These are phyloP conservation scores for Lepisosteus oculatus DNA, from an alignment of 2,113 vertebrate genomes.

Conservation along the genomic window DNA sequence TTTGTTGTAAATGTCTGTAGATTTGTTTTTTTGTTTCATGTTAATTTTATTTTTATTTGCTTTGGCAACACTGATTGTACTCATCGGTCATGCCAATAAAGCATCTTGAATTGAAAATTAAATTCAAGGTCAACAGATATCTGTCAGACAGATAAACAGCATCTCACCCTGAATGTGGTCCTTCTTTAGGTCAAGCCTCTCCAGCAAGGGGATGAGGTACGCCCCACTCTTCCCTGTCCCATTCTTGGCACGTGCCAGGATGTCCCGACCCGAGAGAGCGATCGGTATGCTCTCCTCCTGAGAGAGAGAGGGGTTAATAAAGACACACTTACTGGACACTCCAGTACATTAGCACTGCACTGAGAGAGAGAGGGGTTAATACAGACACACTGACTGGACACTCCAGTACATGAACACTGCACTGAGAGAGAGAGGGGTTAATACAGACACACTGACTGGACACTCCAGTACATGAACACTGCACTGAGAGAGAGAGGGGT, in stretches of 20 bases:
- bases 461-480: neutral
- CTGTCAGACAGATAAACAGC: too few species aligned
- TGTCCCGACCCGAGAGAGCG: slow-evolving; percentile 69
- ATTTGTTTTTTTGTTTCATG: too few species aligned
- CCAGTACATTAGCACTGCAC: neutral
- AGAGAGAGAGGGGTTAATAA: neutral
- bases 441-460: neutral
- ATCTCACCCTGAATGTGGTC: slow-evolving; percentile 63
- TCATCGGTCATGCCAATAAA: too few species aligned
- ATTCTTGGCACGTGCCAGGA: slow-evolving; percentile 70
- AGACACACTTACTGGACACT: neutral
- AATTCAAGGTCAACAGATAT: too few species aligned
- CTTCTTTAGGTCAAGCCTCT: slow-evolving; percentile 74
- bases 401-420: too few species aligned
- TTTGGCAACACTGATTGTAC: too few species aligned
- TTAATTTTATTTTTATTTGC: too few species aligned
- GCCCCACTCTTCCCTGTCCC: slow-evolving; percentile 74
- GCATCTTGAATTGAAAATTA: too few species aligned
- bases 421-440: slow-evolving; percentile 32
- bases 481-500: slow-evolving; percentile 32
- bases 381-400: neutral
- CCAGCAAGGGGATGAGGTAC: slow-evolving; percentile 72
- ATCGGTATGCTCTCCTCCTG: slow-evolving; percentile 78
- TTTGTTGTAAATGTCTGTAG: too few species aligned
- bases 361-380: neutral